phyloP scores from a whole-genome alignment of 2,888 invertebrate genomes.

The Melanargia galathea region DNA sequence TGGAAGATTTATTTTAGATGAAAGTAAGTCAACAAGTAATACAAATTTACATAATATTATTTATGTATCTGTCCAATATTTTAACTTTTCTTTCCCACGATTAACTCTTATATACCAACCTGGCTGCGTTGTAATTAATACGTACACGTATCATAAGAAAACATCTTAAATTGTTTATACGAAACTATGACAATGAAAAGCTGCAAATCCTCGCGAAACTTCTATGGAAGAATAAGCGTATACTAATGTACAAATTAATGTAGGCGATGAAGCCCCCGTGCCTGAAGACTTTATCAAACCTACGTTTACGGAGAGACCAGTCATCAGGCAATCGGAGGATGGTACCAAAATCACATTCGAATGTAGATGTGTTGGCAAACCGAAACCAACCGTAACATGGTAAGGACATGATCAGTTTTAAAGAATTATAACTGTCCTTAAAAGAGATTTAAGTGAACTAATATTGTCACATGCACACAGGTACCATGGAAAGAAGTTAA shows the following conservation, averaged over 20 bases:
- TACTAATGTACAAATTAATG: constrained; percentile 57
- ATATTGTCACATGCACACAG: constrained; percentile 71
- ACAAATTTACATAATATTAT: constrained; percentile 48
- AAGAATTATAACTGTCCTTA: constrained; percentile 30
- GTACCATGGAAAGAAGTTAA: constrained; percentile 91
- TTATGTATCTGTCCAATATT: constrained; percentile 57
- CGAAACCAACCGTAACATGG: constrained; percentile 96
- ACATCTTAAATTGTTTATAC: constrained; percentile 72
- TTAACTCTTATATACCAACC: constrained; percentile 65
- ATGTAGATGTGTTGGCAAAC: constrained; percentile 98
- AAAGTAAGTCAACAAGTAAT: constrained; percentile 30
- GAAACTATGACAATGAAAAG: constrained; percentile 42
- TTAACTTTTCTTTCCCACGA: constrained; percentile 66
- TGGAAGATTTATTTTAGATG: constrained; percentile 32
- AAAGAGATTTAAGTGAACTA: constrained; percentile 46
- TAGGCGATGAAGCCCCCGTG: constrained; percentile 97
- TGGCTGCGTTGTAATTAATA: constrained; percentile 50
- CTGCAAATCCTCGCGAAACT: constrained; percentile 62
- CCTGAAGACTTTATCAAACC: constrained; percentile 97
- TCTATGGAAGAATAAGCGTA: constrained; percentile 38
- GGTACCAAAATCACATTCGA: constrained; percentile 97
- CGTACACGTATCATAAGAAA: constrained; percentile 69
- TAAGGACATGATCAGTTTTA: constrained; percentile 73
- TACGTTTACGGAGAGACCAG: constrained; percentile 98
- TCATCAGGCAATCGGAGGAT: constrained; percentile 98